Evolutionary conservation across 2,888 invertebrate species (phyloP).

Genomic region (Nomada flava): DNA sequence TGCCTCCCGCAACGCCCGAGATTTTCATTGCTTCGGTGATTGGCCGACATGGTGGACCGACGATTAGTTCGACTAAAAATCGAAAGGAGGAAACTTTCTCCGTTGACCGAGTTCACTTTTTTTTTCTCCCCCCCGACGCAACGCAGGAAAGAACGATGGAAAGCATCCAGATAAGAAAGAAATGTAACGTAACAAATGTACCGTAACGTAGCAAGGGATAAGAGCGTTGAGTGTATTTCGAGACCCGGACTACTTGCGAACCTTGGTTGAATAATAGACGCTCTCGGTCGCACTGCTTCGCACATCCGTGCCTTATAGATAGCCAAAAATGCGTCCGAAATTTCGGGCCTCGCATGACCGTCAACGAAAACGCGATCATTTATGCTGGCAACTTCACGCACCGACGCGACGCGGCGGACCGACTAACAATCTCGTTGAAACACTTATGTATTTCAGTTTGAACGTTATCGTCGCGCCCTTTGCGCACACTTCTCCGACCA

Average conservation of each 20-base stretch:
- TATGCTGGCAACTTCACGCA: neutral
- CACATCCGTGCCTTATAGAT: neutral
- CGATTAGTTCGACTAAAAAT: slow-evolving; percentile 15
- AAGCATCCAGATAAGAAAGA: neutral
- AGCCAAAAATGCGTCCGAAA: neutral
- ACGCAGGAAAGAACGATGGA: neutral
- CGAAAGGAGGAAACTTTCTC: neutral
- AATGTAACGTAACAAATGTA: neutral
- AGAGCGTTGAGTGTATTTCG: neutral
- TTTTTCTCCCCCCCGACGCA: neutral
- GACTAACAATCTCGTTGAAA: no score
- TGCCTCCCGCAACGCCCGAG: neutral
- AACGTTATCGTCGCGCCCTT: no score
- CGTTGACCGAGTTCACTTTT: neutral
- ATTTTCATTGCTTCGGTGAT: slow-evolving; percentile 34
- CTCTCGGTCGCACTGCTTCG: neutral
- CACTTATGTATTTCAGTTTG: no score
- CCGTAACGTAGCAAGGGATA: no score
- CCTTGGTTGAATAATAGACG: slow-evolving; percentile 18
- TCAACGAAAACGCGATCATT: neutral
- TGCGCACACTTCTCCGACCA: no score
- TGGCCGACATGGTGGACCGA: neutral
- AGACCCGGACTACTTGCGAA: slow-evolving; percentile 3
- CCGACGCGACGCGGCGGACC: no score
- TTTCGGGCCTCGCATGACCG: neutral